phyloP scores from a whole-genome alignment of 1,140 invertebrate genomes.

The Drosophila biarmipes region DNA sequence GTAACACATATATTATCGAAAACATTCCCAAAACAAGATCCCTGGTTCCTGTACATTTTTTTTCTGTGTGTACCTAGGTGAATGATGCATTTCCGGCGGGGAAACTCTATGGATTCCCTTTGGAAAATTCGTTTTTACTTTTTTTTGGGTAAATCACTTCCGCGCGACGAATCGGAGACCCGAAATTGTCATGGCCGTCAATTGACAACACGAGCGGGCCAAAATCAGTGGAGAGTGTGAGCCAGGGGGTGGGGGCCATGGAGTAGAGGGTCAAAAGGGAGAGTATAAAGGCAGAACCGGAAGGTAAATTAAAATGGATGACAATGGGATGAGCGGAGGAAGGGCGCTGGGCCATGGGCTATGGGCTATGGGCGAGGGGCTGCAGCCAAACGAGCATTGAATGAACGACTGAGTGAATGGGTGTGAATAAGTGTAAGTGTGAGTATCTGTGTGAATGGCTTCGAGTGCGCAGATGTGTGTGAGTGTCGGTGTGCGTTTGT shows the following conservation, averaged over 20 bases:
- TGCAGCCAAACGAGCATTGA: conserved; percentile 72
- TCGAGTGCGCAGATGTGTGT: conserved; percentile 16
- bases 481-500: conserved; percentile 31
- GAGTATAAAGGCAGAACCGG: conserved; percentile 65
- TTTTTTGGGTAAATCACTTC: conserved; percentile 74
- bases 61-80: conserved; percentile 20
- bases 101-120: conserved; percentile 27
- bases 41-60: not conserved
- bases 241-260: not conserved
- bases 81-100: conserved; percentile 60
- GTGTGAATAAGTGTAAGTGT: conserved; percentile 18
- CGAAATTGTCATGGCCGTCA: conserved; percentile 80
- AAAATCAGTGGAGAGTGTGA: conserved; percentile 1
- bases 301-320: conserved; percentile 83
- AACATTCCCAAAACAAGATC: not conserved
- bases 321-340: conserved; percentile 65
- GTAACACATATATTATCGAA: too few species aligned
- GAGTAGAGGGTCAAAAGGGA: conserved; percentile 40
- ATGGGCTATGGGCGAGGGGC: conserved; percentile 31
- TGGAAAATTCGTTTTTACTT: conserved; percentile 48
- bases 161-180: conserved; percentile 69
- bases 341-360: conserved; percentile 30
- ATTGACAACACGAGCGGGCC: conserved; percentile 60
- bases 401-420: conserved; percentile 68
- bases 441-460: conserved; percentile 19